Evolutionary conservation across 2,888 invertebrate species (phyloP).

Genomic region (Trissolcus brochymenae): DNA sequence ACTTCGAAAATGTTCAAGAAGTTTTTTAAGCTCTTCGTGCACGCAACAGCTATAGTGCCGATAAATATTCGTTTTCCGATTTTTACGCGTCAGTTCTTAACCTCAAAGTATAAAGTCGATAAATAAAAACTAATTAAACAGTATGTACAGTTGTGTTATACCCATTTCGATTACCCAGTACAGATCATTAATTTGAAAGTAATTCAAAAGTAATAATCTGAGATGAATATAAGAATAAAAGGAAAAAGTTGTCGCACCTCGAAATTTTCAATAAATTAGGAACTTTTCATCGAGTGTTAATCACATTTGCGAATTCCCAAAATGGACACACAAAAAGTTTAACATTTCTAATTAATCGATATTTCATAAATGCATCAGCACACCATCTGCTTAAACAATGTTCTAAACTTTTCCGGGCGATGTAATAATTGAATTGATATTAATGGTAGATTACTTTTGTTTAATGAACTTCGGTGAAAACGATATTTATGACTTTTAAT

Average conservation of each 20-base stretch:
- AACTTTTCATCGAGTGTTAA: conserved; percentile 40
- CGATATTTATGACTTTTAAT: conserved; percentile 44
- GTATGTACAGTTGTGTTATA: too few relatives aligned
- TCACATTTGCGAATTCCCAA: conserved; percentile 25
- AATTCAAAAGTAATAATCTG: background rate
- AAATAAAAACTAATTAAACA: too few relatives aligned
- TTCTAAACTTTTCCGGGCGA: conserved; percentile 40
- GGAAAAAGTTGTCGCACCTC: background rate
- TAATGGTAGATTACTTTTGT: conserved; percentile 47
- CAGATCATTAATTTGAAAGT: background rate
- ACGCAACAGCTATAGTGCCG: too few relatives aligned
- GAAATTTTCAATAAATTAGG: background rate
- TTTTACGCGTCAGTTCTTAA: too few relatives aligned
- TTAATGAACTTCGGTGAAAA: conserved; percentile 43
- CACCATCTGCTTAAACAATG: conserved; percentile 37
- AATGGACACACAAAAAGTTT: conserved; percentile 29
- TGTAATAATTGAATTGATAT: conserved; percentile 47
- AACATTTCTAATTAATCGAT: conserved; percentile 33
- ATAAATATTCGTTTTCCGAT: too few relatives aligned
- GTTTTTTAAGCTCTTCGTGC: too few relatives aligned
- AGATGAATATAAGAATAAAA: background rate
- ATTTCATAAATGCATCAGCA: conserved; percentile 36
- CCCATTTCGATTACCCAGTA: too few relatives aligned
- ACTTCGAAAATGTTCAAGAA: too few relatives aligned
- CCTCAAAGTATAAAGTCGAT: too few relatives aligned